A percentile compares a stretch with the other conserved stretches of the same genome.
phyloP scores from a whole-genome alignment of 2,113 vertebrate species.

The Sebastes schlegelii region DNA sequence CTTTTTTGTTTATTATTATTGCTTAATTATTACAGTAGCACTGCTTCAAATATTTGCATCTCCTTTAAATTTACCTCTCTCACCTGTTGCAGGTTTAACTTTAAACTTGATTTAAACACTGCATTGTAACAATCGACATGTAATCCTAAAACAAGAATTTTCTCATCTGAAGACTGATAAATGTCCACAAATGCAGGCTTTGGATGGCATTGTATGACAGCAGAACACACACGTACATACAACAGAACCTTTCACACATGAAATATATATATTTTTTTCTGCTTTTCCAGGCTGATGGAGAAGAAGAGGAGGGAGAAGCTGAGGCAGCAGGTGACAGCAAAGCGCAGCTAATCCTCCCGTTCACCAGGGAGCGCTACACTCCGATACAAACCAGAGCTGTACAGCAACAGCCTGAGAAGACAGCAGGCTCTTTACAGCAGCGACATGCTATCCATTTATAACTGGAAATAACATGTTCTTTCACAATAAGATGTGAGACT shows the following conservation, averaged over 20 bases:
- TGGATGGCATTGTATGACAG: neutral
- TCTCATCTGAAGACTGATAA: neutral
- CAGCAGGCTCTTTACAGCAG: slow-evolving; percentile 11
- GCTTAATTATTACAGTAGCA: too few species aligned
- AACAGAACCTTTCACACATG: neutral
- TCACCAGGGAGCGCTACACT: slow-evolving; percentile 47
- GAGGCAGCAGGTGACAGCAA: slow-evolving; percentile 85
- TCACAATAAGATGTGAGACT: slow-evolving; percentile 26
- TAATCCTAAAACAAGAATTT: neutral
- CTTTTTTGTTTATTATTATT: neutral
- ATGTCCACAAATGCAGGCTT: neutral
- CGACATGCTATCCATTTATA: slow-evolving; percentile 36
- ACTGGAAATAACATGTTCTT: slow-evolving; percentile 26
- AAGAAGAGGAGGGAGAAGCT: slow-evolving; percentile 88
- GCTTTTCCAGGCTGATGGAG: slow-evolving; percentile 84
- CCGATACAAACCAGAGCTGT: slow-evolving; percentile 9
- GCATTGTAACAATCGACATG: too few species aligned
- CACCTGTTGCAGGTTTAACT: neutral
- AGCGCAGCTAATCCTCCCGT: slow-evolving; percentile 80
- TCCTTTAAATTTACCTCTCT: neutral
- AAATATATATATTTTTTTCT: neutral
- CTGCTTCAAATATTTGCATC: neutral
- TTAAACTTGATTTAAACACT: too few species aligned
- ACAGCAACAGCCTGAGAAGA: neutral
- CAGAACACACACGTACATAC: neutral